Conservation (phyloP, 2,113 vertebrate species). For the Gavialis gangeticus region DNA sequence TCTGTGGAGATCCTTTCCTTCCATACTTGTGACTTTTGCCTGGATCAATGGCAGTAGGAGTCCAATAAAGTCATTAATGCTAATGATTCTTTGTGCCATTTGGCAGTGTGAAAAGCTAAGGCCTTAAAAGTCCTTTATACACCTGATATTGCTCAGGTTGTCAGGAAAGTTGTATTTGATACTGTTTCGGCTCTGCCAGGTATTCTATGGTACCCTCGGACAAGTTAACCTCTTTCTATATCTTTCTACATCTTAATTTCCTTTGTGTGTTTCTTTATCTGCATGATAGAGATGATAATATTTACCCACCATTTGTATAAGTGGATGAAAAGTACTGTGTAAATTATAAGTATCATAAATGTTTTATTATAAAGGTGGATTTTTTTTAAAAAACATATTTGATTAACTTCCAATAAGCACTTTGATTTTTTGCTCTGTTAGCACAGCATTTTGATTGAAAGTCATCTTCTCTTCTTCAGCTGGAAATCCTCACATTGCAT, state of each 20-base stretch:
- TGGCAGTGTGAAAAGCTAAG: not conserved
- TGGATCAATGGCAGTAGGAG: not conserved
- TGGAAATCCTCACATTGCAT: conserved; percentile 33
- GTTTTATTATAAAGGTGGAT: not conserved
- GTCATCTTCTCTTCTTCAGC: not conserved
- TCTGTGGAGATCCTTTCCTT: conserved; percentile 13
- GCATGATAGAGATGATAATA: not conserved
- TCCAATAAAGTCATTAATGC: not conserved
- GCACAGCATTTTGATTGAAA: conserved; percentile 6
- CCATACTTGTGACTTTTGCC: not conserved
- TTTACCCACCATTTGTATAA: not conserved
- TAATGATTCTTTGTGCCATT: not conserved
- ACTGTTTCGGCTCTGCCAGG: not conserved
- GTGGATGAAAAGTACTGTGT: not conserved
- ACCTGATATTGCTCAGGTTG: not conserved
- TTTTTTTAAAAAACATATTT: not conserved
- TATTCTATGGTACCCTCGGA: not conserved
- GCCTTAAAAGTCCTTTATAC: not conserved
- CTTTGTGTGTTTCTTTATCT: not conserved
- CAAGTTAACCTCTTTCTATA: not conserved
- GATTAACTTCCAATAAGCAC: not conserved
- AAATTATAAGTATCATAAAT: not conserved
- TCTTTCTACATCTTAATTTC: not conserved
- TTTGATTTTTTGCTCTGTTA: conserved; percentile 18
- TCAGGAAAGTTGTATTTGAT: not conserved